Evolutionary conservation across 2,888 invertebrate species (phyloP), one percentile per base, ranked within the genome.

Genomic region (Acheta domesticus): DNA sequence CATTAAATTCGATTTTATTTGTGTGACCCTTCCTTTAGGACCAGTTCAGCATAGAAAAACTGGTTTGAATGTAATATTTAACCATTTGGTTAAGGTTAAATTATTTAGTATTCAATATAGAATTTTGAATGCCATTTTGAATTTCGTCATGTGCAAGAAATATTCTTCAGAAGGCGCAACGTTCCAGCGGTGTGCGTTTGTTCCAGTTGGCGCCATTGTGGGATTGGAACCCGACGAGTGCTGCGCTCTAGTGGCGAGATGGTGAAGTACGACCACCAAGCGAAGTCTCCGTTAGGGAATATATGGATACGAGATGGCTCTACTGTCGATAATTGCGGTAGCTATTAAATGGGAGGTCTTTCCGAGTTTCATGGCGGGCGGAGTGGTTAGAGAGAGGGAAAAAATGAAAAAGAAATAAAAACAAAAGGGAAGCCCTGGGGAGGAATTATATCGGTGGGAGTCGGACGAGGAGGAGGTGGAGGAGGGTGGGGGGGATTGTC

Each of bases 301-400:
- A 76, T 36, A n/a, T 49, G 77, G 50, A 36, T 74, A 74, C 78
- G 48, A 80, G 81, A 80, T 80, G 81, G 80, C 81, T 79, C 81
- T 76, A 79, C 77, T 50, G 77, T 75, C 79, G 80, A 79, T 81
- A 81, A 81, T 81, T 81, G 81, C 20, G 84, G 85, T 85, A 85
- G 89, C 90, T 85, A 87, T 87, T 87, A 87, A 87, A 85, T 85
- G 87, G 86, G 87, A 86, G 87, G 86, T 83, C 84, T 85, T 84
- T 85, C 84, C 83, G 85, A 86, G 86, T 86, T 86, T 86, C 86
- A 87, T 87, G 86, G 87, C 87, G 86, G 86, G 85, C 85, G 83
- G 80, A 80, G 79, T 49, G 78, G 62, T 50, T 75, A 74, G 78
- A 79, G 80, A 78, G 79, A 77, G 81, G 79, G 81, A 80, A 79